Percentiles rank a stretch among this genome's conserved stretches.
Conservation (phyloP, 2,888 invertebrate genomes). For the Acleris cristana region DNA sequence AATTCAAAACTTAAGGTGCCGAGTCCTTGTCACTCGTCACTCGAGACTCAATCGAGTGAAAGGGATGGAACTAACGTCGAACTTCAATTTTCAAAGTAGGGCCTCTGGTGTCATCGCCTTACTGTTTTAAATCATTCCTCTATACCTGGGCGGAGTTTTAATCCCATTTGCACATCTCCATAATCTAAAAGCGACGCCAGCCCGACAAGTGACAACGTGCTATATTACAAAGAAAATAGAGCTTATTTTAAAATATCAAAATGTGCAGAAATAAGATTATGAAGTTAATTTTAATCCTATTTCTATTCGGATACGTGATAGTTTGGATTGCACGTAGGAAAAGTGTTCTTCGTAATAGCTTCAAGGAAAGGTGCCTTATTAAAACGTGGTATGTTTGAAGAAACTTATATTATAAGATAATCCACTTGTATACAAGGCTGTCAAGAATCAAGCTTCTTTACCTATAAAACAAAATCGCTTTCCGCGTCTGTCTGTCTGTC, state of each 20-base stretch:
- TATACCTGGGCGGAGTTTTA: constrained; percentile 24
- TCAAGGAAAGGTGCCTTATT: constrained; percentile 1
- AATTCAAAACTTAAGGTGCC: too few relatives aligned
- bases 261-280: constrained; percentile 7
- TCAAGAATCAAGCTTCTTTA: too few relatives aligned
- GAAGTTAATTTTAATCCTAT: constrained; percentile 27
- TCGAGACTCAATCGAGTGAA: too few relatives aligned
- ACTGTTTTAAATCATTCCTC: constrained; percentile 14
- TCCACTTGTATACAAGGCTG: too few relatives aligned
- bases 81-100: too few relatives aligned
- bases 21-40: too few relatives aligned
- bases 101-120: not conserved
- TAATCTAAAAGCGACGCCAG: constrained; percentile 32
- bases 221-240: constrained; percentile 21
- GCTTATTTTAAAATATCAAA: constrained; percentile 16
- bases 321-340: constrained; percentile 16
- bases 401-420: too few relatives aligned
- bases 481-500: too few relatives aligned
- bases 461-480: too few relatives aligned
- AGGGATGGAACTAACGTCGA: too few relatives aligned
- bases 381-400: not conserved
- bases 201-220: constrained; percentile 26
- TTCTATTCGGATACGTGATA: constrained; percentile 5
- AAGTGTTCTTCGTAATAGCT: not conserved
- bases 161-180: constrained; percentile 37